phyloP scores from a whole-genome alignment of 2,797 vertebrate species.

The Myotis pilosus region DNA sequence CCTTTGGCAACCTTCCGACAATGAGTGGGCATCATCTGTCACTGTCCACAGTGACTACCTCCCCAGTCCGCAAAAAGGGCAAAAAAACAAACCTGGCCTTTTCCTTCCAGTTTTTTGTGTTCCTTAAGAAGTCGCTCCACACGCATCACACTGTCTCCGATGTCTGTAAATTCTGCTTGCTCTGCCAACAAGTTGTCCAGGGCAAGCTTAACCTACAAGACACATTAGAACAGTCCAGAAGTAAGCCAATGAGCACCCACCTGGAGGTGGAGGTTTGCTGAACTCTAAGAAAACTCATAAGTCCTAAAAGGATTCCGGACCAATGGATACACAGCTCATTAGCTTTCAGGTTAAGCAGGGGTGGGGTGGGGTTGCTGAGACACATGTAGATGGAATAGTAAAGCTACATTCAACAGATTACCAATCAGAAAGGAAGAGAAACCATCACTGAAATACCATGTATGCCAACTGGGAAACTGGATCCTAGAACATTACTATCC shows the following conservation, averaged over 20 bases:
- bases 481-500: background rate
- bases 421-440: slow-evolving; percentile 7
- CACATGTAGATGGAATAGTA: background rate
- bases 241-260: background rate
- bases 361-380: background rate
- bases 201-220: slow-evolving; percentile 89
- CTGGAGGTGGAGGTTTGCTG: background rate
- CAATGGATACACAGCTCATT: background rate
- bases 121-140: slow-evolving; percentile 91
- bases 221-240: background rate
- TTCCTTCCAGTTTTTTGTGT: slow-evolving; percentile 90
- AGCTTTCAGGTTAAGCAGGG: background rate
- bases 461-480: background rate
- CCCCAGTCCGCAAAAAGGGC: background rate
- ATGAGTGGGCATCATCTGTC: background rate
- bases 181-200: slow-evolving; percentile 88
- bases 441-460: background rate
- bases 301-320: background rate
- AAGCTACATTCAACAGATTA: background rate
- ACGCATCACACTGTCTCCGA: slow-evolving; percentile 88
- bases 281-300: background rate
- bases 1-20: background rate
- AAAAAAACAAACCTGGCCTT: slow-evolving; percentile 87
- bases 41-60: background rate
- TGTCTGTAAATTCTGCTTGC: slow-evolving; percentile 86